Evolutionary conservation across 2,797 vertebrate genomes (phyloP).

Genomic region (Dipus sagitta): DNA sequence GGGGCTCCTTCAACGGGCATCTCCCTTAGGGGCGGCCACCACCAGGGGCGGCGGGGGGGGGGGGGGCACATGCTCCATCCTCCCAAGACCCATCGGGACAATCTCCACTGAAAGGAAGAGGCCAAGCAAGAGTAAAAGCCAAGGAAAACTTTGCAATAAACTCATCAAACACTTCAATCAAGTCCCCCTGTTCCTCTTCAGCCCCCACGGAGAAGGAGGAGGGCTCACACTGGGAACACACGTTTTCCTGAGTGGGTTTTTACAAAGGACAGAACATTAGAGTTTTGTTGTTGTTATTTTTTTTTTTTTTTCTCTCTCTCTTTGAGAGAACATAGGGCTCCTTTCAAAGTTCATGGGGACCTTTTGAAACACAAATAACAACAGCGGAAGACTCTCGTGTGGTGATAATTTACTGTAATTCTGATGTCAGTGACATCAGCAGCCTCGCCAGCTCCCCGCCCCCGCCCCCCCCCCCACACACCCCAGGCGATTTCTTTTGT

Average conservation of each 20-base stretch:
- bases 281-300: background rate
- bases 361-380: slow-evolving; percentile 77
- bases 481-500: slow-evolving; percentile 39
- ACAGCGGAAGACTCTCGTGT: slow-evolving; percentile 39
- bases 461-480: background rate
- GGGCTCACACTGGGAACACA: background rate
- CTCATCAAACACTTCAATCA: background rate
- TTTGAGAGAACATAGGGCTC: slow-evolving; percentile 66
- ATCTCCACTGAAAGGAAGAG: background rate
- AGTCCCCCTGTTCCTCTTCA: background rate
- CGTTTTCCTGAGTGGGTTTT: slow-evolving; percentile 66
- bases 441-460: slow-evolving; percentile 14
- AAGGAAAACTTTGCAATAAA: background rate
- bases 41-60: no score
- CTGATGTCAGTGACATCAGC: background rate
- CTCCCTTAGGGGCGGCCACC: no score
- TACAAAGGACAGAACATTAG: slow-evolving; percentile 60
- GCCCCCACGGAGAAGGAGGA: slow-evolving; percentile 22
- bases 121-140: background rate
- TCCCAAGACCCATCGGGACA: background rate
- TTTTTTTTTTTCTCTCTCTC: background rate
- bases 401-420: slow-evolving; percentile 67
- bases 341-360: slow-evolving; percentile 81
- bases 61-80: accelerated
- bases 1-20: background rate